Evolutionary conservation across 2,113 vertebrate species (phyloP).

Genomic region (Tetraodon nigroviridis): DNA sequence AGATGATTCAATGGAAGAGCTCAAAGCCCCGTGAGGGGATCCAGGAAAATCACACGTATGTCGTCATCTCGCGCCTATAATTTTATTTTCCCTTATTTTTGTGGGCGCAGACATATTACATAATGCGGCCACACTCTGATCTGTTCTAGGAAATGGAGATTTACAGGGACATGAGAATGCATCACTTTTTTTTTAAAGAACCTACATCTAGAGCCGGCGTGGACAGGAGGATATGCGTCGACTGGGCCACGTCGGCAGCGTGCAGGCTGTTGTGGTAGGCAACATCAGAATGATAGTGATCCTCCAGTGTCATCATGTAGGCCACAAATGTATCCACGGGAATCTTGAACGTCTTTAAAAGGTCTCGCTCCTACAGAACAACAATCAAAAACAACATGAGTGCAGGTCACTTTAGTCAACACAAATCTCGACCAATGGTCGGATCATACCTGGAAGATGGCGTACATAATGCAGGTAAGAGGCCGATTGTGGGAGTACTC

Average conservation of each 20-base stretch:
- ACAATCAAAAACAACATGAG: not conserved
- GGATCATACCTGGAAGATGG: constrained; percentile 89
- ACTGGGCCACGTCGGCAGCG: constrained; percentile 95
- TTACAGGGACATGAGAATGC: not conserved
- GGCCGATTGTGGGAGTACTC: constrained; percentile 90
- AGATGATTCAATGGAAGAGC: constrained; percentile 23
- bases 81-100: constrained; percentile 20
- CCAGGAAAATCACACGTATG: constrained; percentile 13
- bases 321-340: constrained; percentile 90
- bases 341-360: constrained; percentile 96
- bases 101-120: not conserved
- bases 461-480: constrained; percentile 98
- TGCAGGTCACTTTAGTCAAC: not conserved
- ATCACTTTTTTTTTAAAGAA: not conserved
- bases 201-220: constrained; percentile 96
- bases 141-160: not conserved
- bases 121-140: not conserved
- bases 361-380: constrained; percentile 83
- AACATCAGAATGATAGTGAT: constrained; percentile 95
- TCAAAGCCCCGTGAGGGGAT: constrained; percentile 1
- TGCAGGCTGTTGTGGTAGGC: constrained; percentile 99
- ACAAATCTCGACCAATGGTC: not conserved
- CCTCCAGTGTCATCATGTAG: constrained; percentile 98
- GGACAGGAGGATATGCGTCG: constrained; percentile 95
- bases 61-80: constrained; percentile 20